phyloP scores from a whole-genome alignment of 2,797 vertebrate genomes.

The Malacoctenus gilli region DNA sequence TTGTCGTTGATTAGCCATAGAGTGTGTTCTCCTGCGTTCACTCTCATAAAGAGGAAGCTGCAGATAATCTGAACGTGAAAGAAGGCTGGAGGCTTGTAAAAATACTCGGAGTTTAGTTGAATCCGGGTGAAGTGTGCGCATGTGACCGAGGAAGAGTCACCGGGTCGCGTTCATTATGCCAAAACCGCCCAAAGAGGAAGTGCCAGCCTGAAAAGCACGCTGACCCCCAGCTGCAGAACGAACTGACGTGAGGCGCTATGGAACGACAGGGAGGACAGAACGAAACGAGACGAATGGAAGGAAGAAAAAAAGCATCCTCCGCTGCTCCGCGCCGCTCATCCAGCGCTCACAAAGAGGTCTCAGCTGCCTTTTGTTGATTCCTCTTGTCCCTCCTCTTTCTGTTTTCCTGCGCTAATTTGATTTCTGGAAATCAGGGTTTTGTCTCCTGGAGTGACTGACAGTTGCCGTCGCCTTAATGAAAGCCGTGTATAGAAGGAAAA shows the following conservation, averaged over 20 bases:
- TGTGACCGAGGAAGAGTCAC: constrained; percentile 12
- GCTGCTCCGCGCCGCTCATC: constrained; percentile 51
- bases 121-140: constrained; percentile 4
- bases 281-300: constrained; percentile 50
- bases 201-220: constrained; percentile 32
- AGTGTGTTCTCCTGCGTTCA: not conserved
- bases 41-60: no score
- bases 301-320: constrained; percentile 55
- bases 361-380: constrained; percentile 75
- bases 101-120: constrained; percentile 3
- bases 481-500: constrained; percentile 44
- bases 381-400: constrained; percentile 64
- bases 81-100: no score
- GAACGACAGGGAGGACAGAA: constrained; percentile 8
- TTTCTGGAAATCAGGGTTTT: constrained; percentile 81
- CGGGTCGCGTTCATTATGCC: constrained; percentile 47
- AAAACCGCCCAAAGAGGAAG: constrained; percentile 36
- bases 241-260: constrained; percentile 26
- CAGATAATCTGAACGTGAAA: no score
- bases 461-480: constrained; percentile 75
- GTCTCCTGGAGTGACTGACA: constrained; percentile 78
- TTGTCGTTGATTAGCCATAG: not conserved
- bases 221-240: constrained; percentile 35
- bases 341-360: constrained; percentile 71
- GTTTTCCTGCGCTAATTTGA: constrained; percentile 73